These are phyloP conservation scores for Ptilorrhoa leucosticta DNA, from an alignment of 2,113 vertebrate genomes.

Conservation along the genomic window DNA sequence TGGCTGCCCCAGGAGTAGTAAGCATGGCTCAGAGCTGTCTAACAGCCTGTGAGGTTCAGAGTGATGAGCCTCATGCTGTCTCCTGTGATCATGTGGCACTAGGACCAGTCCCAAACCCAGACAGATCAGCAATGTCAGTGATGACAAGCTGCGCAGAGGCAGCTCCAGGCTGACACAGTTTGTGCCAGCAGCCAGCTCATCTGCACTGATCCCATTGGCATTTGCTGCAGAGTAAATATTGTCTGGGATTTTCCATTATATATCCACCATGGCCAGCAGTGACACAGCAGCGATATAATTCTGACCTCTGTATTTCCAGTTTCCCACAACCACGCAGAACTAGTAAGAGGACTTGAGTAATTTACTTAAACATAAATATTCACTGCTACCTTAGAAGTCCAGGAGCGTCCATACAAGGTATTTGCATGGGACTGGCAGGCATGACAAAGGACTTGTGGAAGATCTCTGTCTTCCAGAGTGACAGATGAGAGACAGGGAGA, in stretches of 20 bases:
- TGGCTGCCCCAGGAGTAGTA: not conserved
- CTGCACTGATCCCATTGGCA: not conserved
- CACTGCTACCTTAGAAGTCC: not conserved
- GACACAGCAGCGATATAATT: not conserved
- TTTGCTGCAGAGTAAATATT: not conserved
- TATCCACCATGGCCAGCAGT: not conserved
- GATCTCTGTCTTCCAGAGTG: not conserved
- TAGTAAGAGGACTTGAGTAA: not conserved
- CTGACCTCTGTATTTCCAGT: not conserved
- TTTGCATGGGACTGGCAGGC: not conserved
- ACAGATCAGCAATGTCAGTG: not conserved
- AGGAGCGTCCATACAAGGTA: not conserved
- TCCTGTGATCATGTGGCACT: rapidly evolving
- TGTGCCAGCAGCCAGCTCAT: not conserved
- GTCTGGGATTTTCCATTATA: not conserved
- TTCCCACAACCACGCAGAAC: not conserved
- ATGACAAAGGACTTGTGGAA: not conserved
- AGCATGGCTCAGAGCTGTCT: not conserved
- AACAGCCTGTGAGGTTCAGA: not conserved
- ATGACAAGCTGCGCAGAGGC: not conserved
- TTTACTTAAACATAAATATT: not conserved
- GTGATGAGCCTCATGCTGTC: not conserved
- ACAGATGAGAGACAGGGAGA: not conserved
- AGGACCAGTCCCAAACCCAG: not conserved
- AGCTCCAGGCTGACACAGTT: not conserved